Evolutionary conservation across 2,888 invertebrate species (phyloP).

Genomic region (Proisotoma minuta): DNA sequence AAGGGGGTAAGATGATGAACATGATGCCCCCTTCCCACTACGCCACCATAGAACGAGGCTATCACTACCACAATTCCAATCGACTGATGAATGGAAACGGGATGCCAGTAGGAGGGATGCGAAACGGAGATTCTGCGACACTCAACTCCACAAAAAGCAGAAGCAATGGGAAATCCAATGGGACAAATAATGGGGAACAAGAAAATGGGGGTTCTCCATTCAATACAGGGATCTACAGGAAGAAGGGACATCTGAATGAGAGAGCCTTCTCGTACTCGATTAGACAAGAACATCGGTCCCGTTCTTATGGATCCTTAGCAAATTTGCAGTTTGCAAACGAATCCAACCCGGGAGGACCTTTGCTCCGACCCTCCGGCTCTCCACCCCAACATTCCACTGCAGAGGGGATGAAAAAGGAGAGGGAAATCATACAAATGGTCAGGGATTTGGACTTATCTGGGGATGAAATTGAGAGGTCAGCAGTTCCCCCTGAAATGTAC

Average conservation of each 20-base stretch:
- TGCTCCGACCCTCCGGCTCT: slow-evolving; percentile 39
- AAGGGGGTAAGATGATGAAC: slow-evolving; percentile 29
- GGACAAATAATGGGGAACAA: slow-evolving; percentile 21
- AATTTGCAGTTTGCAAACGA: slow-evolving; percentile 74
- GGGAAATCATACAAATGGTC: slow-evolving; percentile 88
- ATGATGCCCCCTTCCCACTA: slow-evolving; percentile 45
- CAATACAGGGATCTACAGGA: slow-evolving; percentile 79
- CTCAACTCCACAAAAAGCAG: slow-evolving; percentile 46
- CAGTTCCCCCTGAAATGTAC: slow-evolving; percentile 46
- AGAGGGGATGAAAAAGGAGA: slow-evolving; percentile 77
- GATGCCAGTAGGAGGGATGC: slow-evolving; percentile 18
- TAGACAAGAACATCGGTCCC: slow-evolving; percentile 84
- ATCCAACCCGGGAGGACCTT: slow-evolving; percentile 31
- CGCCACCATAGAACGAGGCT: slow-evolving; percentile 47
- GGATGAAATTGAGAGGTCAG: slow-evolving; percentile 63
- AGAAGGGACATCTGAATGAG: slow-evolving; percentile 87
- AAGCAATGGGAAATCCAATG: slow-evolving; percentile 43
- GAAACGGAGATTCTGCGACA: slow-evolving; percentile 46
- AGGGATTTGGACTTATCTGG: slow-evolving; percentile 80
- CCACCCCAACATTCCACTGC: slow-evolving; percentile 50
- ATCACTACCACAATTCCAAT: slow-evolving; percentile 41
- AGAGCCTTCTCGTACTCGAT: slow-evolving; percentile 91
- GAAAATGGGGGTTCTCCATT: slow-evolving; percentile 55
- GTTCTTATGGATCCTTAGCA: slow-evolving; percentile 86
- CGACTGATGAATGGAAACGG: slow-evolving; percentile 24